Conservation (phyloP, 2,888 invertebrate species). For the Eudasyphora cyanicolor region DNA sequence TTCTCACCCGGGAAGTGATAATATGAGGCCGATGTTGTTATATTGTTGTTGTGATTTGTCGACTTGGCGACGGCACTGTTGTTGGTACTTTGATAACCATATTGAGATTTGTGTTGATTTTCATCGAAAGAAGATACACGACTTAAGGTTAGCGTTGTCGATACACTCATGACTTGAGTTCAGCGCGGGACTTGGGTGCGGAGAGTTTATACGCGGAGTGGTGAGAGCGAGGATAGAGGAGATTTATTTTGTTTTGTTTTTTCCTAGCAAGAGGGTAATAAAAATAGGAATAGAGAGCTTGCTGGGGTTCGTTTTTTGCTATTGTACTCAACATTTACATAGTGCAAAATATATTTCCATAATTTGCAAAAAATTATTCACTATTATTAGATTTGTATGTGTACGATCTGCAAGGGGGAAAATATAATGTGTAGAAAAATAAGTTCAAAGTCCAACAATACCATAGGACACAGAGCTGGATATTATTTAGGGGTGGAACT, state of each 20-base stretch:
- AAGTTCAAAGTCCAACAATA: too few species aligned
- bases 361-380: not conserved
- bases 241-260: not conserved
- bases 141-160: conserved; percentile 62
- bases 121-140: conserved; percentile 61
- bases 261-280: conserved; percentile 13
- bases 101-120: conserved; percentile 53
- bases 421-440: too few species aligned
- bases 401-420: too few species aligned
- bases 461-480: too few species aligned
- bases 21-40: conserved; percentile 56
- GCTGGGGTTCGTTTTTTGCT: not conserved
- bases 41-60: conserved; percentile 32
- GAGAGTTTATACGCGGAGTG: not conserved
- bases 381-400: not conserved
- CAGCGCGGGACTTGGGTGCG: not conserved
- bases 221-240: not conserved
- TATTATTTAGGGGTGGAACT: too few species aligned
- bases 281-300: conserved; percentile 29
- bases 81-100: conserved; percentile 33
- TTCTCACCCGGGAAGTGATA: conserved; percentile 57
- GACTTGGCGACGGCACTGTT: conserved; percentile 26
- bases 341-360: not conserved
- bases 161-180: conserved; percentile 57
- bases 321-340: conserved; percentile 41